Conservation (phyloP, 2,888 invertebrate genomes). For the Agriotes lineatus region DNA sequence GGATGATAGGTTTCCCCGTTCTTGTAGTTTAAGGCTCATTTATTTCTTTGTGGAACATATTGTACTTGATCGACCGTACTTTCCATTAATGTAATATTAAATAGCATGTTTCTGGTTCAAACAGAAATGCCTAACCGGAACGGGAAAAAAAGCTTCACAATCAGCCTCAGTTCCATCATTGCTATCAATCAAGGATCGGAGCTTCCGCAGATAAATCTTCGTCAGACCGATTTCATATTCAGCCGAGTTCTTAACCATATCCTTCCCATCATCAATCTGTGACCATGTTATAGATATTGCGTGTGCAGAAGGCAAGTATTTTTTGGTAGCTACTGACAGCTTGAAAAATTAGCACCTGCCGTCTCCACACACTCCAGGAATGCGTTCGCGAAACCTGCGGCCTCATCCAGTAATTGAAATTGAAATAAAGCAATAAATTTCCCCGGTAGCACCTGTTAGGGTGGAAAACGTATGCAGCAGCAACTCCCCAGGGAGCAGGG, state of each 20-base stretch:
- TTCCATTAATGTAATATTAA: no score
- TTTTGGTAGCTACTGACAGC: background rate
- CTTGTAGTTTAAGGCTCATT: background rate
- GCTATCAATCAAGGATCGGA: no score
- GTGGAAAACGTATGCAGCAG: background rate
- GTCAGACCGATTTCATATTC: constrained; percentile 4
- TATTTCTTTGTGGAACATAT: no score
- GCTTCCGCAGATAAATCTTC: no score
- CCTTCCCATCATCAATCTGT: constrained; percentile 3
- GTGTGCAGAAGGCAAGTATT: background rate
- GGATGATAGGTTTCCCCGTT: background rate
- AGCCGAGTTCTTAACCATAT: background rate
- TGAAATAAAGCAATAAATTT: constrained; percentile 17
- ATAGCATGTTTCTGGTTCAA: no score
- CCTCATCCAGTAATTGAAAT: constrained; percentile 13
- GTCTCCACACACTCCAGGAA: background rate
- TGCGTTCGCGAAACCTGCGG: background rate
- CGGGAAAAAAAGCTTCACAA: no score
- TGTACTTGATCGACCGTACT: no score
- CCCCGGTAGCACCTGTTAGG: constrained; percentile 6
- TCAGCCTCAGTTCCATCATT: no score
- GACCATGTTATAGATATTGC: background rate
- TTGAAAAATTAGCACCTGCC: constrained; percentile 1
- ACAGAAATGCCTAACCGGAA: no score
- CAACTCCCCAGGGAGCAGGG: background rate